Evolutionary conservation across 2,888 invertebrate genomes (phyloP), one percentile per base, ranked within the genome.

Genomic region (Agrotis segetum): DNA sequence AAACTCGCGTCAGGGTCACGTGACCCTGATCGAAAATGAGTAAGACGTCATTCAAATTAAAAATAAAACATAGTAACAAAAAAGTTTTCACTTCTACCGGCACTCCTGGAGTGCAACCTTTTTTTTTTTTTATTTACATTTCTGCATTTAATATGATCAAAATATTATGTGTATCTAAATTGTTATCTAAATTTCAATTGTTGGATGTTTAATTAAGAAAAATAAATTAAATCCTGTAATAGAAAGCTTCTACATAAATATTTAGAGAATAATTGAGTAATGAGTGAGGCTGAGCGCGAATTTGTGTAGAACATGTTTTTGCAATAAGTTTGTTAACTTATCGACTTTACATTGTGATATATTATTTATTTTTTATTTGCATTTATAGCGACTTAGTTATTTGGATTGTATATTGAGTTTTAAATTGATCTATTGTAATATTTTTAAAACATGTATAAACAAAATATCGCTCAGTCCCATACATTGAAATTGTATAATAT

Each of bases 141-240:
- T 79, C 71, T 82, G 82, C 87, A 85, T 86, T 85, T 81, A 84
- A 72, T 75, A 77, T 72, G 76, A 85, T 79, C 82, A 86, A 84
- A 84, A 73, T 69, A 65, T 40, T 53, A 59, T 79, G 68, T 78
- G 73, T 82, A 77, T 67, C 71, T 64, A 84, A 84, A 82, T 79
- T 81, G 74, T 77, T 79, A 71, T 74, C 65, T 71, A 74, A 67
- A 61, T 49, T 72, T 50, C 44, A 73, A 50, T 47, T 73, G 71
- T 79, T 78, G 67, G 59, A 74, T 63, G 63, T 61, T 70, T 55
- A 17, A 56, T 46, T 67, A 69, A 60, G 46, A 61, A 72, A 70
- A 74, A 59, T 46, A 14, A 56, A 65, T 65, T 21, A 67, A 50
- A 71, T 67, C 34, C 58, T 64, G 58, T 67, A 47, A 72, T 75